Conservation (phyloP, 1,140 invertebrate species). For the Gerris buenoi region DNA sequence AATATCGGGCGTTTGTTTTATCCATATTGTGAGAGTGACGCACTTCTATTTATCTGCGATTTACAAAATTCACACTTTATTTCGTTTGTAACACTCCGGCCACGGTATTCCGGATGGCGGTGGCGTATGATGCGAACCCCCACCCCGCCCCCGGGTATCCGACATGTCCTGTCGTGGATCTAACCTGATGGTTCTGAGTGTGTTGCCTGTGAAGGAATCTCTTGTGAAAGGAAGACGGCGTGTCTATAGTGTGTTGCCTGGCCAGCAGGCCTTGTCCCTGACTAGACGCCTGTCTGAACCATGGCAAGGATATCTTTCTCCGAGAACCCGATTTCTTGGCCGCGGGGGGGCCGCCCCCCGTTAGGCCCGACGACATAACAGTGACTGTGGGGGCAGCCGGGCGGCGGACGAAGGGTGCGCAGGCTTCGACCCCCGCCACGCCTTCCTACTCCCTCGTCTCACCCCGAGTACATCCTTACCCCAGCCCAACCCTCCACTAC, state of each 20-base stretch:
- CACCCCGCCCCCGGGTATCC: no score
- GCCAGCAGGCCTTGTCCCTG: conserved; percentile 51
- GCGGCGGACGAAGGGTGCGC: conserved; percentile 10
- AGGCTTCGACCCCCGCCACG: conserved; percentile 25
- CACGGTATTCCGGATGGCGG: no score
- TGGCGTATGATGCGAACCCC: no score
- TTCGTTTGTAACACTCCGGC: no score
- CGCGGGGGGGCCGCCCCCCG: conserved; percentile 32
- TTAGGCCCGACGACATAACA: conserved; percentile 16
- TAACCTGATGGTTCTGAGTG: conserved; percentile 29
- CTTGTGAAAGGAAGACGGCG: conserved; percentile 62
- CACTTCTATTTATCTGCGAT: no score
- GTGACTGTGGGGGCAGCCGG: conserved; percentile 23
- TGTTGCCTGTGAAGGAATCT: conserved; percentile 43
- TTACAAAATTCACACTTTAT: no score
- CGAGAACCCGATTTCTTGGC: conserved; percentile 24
- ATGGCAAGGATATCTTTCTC: conserved; percentile 73
- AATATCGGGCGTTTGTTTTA: no score
- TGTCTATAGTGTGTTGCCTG: conserved; percentile 77
- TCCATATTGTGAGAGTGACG: no score
- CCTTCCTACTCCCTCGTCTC: conserved; percentile 17
- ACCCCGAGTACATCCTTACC: background rate
- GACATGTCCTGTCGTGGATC: no score
- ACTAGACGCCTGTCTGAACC: conserved; percentile 65
- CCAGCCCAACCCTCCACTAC: background rate